A percentile compares a stretch with the other conserved stretches of the same genome.
Evolutionary conservation across 2,797 vertebrate genomes (phyloP).

Genomic region (Alectoris magna): DNA sequence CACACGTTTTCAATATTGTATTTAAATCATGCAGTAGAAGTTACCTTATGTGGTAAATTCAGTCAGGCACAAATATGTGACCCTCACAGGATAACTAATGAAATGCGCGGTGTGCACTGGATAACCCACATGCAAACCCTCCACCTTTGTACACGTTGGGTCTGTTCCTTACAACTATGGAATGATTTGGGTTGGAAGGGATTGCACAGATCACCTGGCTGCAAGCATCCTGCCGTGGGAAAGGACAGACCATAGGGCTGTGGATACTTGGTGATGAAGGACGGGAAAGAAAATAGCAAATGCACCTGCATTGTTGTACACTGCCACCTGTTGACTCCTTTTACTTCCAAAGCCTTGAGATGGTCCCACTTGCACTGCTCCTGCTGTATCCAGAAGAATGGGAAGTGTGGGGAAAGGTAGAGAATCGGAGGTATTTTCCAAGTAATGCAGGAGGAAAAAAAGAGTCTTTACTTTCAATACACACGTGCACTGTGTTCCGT

Average conservation of each 20-base stretch:
- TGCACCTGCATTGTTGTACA: not conserved
- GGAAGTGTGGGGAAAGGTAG: not conserved
- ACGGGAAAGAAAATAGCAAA: not conserved
- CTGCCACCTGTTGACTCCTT: not conserved
- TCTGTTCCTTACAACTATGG: not conserved
- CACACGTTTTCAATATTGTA: not conserved
- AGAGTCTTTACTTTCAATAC: not conserved
- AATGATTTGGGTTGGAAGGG: too few species aligned
- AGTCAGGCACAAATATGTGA: constrained; percentile 13
- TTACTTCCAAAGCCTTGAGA: not conserved
- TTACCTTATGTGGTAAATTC: not conserved
- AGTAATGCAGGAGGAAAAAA: not conserved
- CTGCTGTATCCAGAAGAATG: not conserved
- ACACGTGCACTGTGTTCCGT: fast-evolving
- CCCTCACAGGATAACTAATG: not conserved
- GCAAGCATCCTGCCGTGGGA: not conserved
- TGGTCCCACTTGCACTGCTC: not conserved
- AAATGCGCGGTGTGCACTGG: not conserved
- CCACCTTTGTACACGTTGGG: not conserved
- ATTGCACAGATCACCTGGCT: not conserved
- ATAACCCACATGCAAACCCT: not conserved
- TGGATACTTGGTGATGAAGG: fast-evolving
- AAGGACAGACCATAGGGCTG: not conserved
- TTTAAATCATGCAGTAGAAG: constrained; percentile 18
- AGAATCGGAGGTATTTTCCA: not conserved